phyloP scores from a whole-genome alignment of 2,113 vertebrate genomes.

The Pteropus alecto region DNA sequence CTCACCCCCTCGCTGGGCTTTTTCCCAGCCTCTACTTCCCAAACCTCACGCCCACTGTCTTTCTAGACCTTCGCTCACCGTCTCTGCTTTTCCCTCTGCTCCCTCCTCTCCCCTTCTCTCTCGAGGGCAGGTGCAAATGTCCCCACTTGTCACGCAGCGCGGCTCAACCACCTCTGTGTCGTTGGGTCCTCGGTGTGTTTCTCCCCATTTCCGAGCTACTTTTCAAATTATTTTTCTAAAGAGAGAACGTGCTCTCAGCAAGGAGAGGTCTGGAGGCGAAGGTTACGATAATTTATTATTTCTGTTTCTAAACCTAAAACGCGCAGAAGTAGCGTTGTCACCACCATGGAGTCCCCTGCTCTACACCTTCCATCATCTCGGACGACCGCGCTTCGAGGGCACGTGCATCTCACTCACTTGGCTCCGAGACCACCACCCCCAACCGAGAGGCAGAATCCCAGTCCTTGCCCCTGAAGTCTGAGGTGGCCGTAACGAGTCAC shows the following conservation, averaged over 20 bases:
- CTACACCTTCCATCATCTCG: too few species aligned
- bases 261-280: background rate
- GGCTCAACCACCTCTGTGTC: background rate
- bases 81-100: accelerated
- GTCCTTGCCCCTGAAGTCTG: accelerated
- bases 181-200: background rate
- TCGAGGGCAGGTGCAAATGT: background rate
- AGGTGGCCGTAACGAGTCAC: too few species aligned
- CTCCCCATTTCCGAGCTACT: background rate
- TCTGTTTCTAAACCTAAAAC: background rate
- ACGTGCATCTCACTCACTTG: too few species aligned
- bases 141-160: accelerated
- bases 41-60: accelerated
- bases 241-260: background rate
- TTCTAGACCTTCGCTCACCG: background rate
- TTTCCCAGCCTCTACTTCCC: accelerated
- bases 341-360: accelerated
- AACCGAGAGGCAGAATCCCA: background rate
- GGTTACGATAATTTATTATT: background rate
- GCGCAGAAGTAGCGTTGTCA: accelerated
- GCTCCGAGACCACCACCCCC: background rate
- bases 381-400: too few species aligned
- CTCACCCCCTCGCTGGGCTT: too few species aligned
- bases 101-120: background rate
- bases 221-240: background rate